A percentile compares a stretch with the other conserved stretches of the same genome.
Evolutionary conservation across 2,888 invertebrate species (phyloP).

Genomic region (Oscheius sp.): DNA sequence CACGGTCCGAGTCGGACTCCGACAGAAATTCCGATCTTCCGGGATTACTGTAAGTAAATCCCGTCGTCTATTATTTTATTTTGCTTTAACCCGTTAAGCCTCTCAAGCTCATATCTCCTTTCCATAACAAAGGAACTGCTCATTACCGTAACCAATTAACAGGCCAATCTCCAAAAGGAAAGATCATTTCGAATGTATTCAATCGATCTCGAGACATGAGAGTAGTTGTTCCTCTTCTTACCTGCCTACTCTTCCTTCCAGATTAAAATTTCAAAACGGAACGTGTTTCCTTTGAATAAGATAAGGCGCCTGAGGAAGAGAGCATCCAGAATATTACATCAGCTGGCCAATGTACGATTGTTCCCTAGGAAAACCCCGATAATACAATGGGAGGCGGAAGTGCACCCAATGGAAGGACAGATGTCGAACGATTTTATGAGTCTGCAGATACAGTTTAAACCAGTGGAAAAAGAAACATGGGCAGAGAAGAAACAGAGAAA

Average conservation of each 20-base stretch:
- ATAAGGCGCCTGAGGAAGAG: background rate
- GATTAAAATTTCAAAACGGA: background rate
- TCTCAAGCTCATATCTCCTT: slow-evolving; percentile 32
- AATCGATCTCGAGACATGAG: slow-evolving; percentile 10
- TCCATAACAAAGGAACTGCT: slow-evolving; percentile 40
- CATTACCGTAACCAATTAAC: slow-evolving; percentile 27
- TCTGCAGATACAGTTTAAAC: background rate
- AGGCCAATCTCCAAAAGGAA: background rate
- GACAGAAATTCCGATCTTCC: background rate
- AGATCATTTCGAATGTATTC: background rate
- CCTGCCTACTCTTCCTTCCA: background rate
- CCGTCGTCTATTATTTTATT: slow-evolving; percentile 34
- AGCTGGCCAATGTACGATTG: background rate
- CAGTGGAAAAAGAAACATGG: background rate
- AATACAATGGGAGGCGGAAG: background rate
- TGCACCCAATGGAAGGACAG: background rate
- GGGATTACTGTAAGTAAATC: slow-evolving; percentile 21
- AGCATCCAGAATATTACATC: background rate
- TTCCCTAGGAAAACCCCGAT: background rate
- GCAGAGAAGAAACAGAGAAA: background rate
- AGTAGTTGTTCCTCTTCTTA: too few species aligned
- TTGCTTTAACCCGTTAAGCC: slow-evolving; percentile 33
- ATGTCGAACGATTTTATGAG: background rate
- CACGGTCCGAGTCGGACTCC: slow-evolving; percentile 19
- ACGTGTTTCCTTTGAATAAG: too few species aligned